Base-by-base conservation (phyloP, 2,113 vertebrate species). In the Passer montanus region DNA sequence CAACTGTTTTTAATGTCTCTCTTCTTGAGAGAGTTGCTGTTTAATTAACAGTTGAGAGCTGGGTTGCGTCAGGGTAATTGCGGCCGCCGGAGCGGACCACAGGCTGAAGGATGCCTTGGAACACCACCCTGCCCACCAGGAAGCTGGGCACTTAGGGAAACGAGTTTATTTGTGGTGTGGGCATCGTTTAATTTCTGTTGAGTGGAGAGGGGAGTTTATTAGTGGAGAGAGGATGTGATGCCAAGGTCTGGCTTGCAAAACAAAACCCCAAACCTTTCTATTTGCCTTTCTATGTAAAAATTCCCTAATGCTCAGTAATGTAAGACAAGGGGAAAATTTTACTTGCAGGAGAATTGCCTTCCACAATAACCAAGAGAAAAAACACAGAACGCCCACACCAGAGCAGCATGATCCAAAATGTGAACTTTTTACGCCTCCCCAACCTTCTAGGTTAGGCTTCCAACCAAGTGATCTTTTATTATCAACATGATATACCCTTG, bases 261-360 rank as follows among this genome's bases (percentile, higher is more conserved):
- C 90, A 90, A 95, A 94, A 22, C 76, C 77, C 86, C 76, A 78
- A 82, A 78, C 80, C 91, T 87, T 88, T 81, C 95, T 88, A 21
- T 94, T 94, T 88, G 72, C 70, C 87, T 95, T 90, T 93, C 49
- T 7, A 2, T 58, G 88, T 89, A 84, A 92, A 90, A 96, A 90
- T 90, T 95, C 94, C 95, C 93, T 90, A 69, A 58, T 46, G 88
- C 88, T 69, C 70, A 7, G 85, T 90, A 97, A 83, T 47, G 63
- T 88, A 90, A 96, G 93, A 90, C 92, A 93, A 84, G 96, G 62
- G 94, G 95, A 84, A 96, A 95, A 75, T 95, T 89, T 95, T 84
- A 94, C 86, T 92, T 94, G 87, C 93, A 87, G 90, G 90, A 87
- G 94, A 96, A 92, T 79, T 95, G 88, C 88, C 83, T 95, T 96